Evolutionary conservation across 2,888 invertebrate genomes (phyloP), one percentile per base, ranked within the genome.

Genomic region (Branchipolynoe longqiensis): DNA sequence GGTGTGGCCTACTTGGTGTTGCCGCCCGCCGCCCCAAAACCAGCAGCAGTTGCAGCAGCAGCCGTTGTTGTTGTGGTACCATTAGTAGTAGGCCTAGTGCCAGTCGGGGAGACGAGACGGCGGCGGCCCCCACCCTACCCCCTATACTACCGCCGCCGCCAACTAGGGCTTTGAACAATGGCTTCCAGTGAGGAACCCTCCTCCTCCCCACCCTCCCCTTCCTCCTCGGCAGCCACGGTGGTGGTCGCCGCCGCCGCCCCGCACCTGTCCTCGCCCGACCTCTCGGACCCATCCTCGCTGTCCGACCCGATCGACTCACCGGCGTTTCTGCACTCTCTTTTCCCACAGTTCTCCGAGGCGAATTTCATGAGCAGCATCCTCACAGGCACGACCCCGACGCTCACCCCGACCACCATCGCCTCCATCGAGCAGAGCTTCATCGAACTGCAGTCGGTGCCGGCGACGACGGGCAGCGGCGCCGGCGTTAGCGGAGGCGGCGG

Each of bases 391-490:
- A 98, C 98, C 92, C 96, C 98, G 89, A 98, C 97, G 92, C 95
- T 98, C 91, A 98, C 98, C 90, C 98, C 98, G 88, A 98, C 98
- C 74, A 98, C 98, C 91, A 95, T 98, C 93, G 96, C 97, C 92
- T 95, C 96, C 95, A 97, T 98, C 94, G 98, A 98, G 95, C 97
- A 98, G 92, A 96, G 97, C 0, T 97, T 98, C 94, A 96, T 97
- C 93, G 97, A 98, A 95, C 95, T 97, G 92, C 96, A 96, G 94
- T 91, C 91, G 2, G 96, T 96, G 90, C 96, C 95, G 93, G 95
- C 95, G 87, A 91, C 91, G 25, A 62, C 40, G 25, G 22, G 22
- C 4, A 25, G 48, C 28, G 25, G 22, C 69, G 31, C 25, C 22
- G 56, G 58, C 33, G n/a, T n/a, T n/a, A 73, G 73, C 31, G n/a